Conservation (phyloP, 2,113 vertebrate genomes). For the Nibea coibor region DNA sequence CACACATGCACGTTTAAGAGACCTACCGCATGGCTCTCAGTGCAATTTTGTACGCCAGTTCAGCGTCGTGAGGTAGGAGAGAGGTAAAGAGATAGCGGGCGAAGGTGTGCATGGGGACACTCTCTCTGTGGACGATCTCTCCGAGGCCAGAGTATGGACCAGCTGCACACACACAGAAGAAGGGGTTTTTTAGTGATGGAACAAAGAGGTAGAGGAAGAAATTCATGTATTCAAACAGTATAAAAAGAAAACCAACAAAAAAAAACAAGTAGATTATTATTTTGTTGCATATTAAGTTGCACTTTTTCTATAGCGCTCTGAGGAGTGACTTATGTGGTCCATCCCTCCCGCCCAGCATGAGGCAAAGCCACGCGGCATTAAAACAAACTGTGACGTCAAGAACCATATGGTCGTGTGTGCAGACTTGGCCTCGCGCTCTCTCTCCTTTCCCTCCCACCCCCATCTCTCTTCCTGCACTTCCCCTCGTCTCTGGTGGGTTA, state of each 20-base stretch:
- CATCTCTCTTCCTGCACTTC: slow-evolving; percentile 65
- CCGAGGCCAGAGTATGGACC: slow-evolving; percentile 98
- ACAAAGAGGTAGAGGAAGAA: not conserved
- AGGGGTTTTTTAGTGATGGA: slow-evolving; percentile 8
- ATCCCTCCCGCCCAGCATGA: slow-evolving; percentile 35
- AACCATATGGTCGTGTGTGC: slow-evolving; percentile 74
- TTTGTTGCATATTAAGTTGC: slow-evolving; percentile 8
- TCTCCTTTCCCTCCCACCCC: slow-evolving; percentile 53
- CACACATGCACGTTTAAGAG: not conserved
- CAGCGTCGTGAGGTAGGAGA: slow-evolving; percentile 99
- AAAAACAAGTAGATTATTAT: not conserved
- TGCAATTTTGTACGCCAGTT: slow-evolving; percentile 99
- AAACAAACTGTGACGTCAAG: slow-evolving; percentile 72
- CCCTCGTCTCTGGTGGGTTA: slow-evolving; percentile 78
- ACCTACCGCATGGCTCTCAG: slow-evolving; percentile 99
- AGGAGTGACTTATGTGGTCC: slow-evolving; percentile 27
- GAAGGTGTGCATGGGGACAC: slow-evolving; percentile 99
- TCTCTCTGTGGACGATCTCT: slow-evolving; percentile 98
- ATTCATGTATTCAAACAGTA: not conserved
- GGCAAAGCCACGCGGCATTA: slow-evolving; percentile 63
- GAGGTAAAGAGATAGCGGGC: slow-evolving; percentile 99
- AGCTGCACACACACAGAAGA: slow-evolving; percentile 78
- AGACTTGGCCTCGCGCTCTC: slow-evolving; percentile 60
- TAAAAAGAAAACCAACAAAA: not conserved
- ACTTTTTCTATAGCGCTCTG: slow-evolving; percentile 4